Base-by-base conservation (phyloP, 1,140 invertebrate genomes). In the Bombus soroeensis region DNA sequence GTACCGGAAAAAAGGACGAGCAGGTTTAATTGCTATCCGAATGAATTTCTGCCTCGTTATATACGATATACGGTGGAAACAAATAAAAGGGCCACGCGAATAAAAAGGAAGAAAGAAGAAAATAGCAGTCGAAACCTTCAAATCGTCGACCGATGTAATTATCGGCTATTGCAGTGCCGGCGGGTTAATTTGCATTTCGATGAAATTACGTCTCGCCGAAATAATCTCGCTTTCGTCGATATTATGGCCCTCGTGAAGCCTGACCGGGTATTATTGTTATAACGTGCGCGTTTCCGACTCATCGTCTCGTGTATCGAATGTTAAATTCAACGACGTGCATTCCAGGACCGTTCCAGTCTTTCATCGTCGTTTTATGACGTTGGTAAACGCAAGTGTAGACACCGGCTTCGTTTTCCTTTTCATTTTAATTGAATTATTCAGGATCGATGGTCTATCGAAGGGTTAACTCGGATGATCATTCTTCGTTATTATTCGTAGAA, bases 141-240 rank as follows among this genome's bases (percentile, higher is more conserved):
- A 85, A 89, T 78, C 53, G 47, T 28, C 37, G 39, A 66, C 32
- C 2, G 37, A 13, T n/a, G 78, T 88, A 89, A 89, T 89, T 81
- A 47, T 68, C 77, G 41, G 71, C n/a, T 64, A 57, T 3, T 47
- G 47, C 59, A 9, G 70, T 25, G 74, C 28, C 43, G 43, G 66
- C 2, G 57, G 37, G 62, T 73, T 57, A 68, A 82, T 87, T 88
- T 90, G 74, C 88, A 87, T 85, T 82, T 74, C 88, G 32, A 77
- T 74, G 57, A 76, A 87, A 89, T 89, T 87, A 90, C 85, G 37
- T 81, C 71, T 79, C 77, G 43, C 9, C 68, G 62, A n/a, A 62
- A 41, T 90, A 85, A 90, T 83, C 87, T 70, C 73, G 71, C 75
- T 87, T 43, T 68, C 84, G 81, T 85, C 53, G 47, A 62, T 53